phyloP scores from a whole-genome alignment of 2,888 invertebrate species.

The Drosophila affinis region DNA sequence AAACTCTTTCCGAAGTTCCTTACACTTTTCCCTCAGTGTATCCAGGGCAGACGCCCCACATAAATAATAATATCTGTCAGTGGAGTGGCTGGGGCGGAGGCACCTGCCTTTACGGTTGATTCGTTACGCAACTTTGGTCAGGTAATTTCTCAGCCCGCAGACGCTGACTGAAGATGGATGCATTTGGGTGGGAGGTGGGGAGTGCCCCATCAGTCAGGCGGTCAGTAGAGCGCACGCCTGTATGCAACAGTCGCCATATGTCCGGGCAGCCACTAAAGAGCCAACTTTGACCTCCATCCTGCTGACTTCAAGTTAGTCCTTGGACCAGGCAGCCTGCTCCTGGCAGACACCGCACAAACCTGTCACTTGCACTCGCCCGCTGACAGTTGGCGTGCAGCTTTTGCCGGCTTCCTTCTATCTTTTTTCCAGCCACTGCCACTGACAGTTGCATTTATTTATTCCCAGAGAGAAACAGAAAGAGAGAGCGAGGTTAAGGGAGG shows the following conservation, averaged over 20 bases:
- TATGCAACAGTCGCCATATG: constrained; percentile 74
- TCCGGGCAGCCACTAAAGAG: constrained; percentile 47
- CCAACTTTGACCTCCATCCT: constrained; percentile 65
- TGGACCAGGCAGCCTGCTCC: constrained; percentile 24
- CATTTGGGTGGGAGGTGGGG: not conserved
- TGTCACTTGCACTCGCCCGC: constrained; percentile 67
- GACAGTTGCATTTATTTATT: constrained; percentile 72
- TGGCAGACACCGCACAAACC: constrained; percentile 45
- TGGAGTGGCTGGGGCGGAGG: constrained; percentile 38
- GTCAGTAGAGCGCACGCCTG: constrained; percentile 58
- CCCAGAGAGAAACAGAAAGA: not conserved
- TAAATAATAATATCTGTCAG: constrained; percentile 78
- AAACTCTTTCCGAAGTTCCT: not conserved
- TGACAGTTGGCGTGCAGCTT: constrained; percentile 75
- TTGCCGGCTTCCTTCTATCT: constrained; percentile 37
- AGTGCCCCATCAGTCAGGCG: constrained; percentile 45
- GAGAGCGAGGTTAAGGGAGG: too few relatives aligned
- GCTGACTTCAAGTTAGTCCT: constrained; percentile 48
- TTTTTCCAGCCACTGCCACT: constrained; percentile 37
- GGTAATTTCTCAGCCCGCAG: constrained; percentile 61
- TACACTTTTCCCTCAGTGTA: not conserved
- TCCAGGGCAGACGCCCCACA: constrained; percentile 15
- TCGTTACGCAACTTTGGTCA: constrained; percentile 74
- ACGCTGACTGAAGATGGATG: not conserved
- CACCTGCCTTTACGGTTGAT: constrained; percentile 61